Conservation (phyloP, 2,797 vertebrate species). For the Simalia tracyae region DNA sequence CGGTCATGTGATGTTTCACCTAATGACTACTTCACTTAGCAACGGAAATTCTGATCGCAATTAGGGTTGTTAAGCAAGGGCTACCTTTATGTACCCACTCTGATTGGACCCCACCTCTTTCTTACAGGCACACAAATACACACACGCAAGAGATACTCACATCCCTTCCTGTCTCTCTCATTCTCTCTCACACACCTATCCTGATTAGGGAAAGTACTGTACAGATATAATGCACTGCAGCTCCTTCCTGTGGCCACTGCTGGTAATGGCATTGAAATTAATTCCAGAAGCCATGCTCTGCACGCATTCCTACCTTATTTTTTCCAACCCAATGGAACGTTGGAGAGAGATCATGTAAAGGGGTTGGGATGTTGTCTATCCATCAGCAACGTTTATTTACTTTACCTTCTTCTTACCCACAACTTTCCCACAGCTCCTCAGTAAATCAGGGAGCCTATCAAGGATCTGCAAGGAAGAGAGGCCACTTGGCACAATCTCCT, state of each 20-base stretch:
- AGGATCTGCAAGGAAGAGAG: too few relatives aligned
- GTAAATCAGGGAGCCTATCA: too few relatives aligned
- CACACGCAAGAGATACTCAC: neutral
- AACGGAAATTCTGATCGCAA: neutral
- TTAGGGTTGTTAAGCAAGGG: neutral
- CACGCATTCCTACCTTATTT: neutral
- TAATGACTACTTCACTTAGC: neutral
- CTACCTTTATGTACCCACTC: neutral
- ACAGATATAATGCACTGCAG: neutral
- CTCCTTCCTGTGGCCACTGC: neutral
- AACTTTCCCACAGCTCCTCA: too few relatives aligned
- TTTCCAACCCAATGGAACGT: neutral
- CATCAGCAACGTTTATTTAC: too few relatives aligned
- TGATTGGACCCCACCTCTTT: neutral
- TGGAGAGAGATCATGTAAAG: neutral
- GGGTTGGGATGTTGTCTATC: too few relatives aligned
- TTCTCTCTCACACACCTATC: neutral
- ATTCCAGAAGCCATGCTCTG: neutral
- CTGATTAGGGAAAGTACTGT: neutral
- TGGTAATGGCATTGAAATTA: neutral
- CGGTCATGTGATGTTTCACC: neutral
- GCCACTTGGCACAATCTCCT: too few relatives aligned
- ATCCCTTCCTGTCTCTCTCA: neutral
- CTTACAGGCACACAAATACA: neutral
- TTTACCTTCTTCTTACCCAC: too few relatives aligned